These are phyloP conservation scores for Timema podura DNA, from an alignment of 2,888 invertebrate genomes.

Conservation along the genomic window DNA sequence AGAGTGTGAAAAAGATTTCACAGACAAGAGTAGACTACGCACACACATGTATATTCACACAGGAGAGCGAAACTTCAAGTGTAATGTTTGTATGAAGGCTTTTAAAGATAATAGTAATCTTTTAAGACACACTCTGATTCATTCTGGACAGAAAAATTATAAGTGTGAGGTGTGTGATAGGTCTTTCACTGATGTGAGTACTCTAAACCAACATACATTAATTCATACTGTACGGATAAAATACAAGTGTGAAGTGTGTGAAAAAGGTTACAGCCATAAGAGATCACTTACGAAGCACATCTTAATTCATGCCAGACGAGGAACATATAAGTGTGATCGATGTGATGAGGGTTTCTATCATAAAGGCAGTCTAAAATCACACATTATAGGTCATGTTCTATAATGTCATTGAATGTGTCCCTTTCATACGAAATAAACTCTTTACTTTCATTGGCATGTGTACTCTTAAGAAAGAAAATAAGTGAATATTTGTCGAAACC, in stretches of 20 bases:
- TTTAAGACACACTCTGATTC: background rate
- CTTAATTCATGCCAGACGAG: conserved; percentile 1
- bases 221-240: background rate
- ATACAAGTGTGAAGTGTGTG: conserved; percentile 13
- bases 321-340: conserved; percentile 13
- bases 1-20: background rate
- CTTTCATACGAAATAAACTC: no score
- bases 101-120: conserved; percentile 8
- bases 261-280: background rate
- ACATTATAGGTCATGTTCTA: background rate
- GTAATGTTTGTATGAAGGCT: conserved; percentile 1
- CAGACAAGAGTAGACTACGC: background rate
- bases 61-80: background rate
- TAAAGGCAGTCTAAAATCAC: background rate
- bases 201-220: background rate
- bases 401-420: no score
- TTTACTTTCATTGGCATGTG: no score
- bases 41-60: conserved; percentile 11
- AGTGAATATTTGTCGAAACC: no score
- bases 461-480: no score
- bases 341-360: conserved; percentile 11
- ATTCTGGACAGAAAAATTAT: background rate
- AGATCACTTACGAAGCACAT: conserved; percentile 8
- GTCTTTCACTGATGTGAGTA: background rate
- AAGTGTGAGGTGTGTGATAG: conserved; percentile 4